Evolutionary conservation across 2,797 vertebrate genomes (phyloP).

Genomic region (Cuculus canorus): DNA sequence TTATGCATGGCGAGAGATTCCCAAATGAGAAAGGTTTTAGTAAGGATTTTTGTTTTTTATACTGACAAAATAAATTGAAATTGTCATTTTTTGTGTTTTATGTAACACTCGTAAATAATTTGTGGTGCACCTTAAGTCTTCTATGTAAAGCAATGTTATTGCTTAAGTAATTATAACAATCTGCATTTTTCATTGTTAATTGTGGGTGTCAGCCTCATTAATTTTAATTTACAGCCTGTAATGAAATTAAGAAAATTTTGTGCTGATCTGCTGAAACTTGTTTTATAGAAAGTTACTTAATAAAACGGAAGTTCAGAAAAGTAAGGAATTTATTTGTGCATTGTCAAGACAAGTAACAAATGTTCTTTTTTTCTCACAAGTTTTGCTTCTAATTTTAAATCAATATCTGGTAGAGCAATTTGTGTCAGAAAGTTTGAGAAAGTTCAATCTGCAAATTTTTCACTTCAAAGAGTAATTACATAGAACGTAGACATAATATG

Average conservation of each 20-base stretch:
- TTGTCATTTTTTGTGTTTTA: conserved; percentile 99
- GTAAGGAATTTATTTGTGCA: conserved; percentile 64
- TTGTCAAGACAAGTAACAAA: conserved; percentile 55
- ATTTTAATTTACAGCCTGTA: conserved; percentile 99
- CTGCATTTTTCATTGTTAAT: conserved; percentile 99
- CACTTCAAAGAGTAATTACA: conserved; percentile 48
- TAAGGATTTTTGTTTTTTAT: conserved; percentile 96
- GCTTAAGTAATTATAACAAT: conserved; percentile 99
- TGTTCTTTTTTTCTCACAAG: conserved; percentile 26
- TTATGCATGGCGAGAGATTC: conserved; percentile 99
- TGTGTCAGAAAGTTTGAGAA: conserved; percentile 55
- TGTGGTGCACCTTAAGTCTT: conserved; percentile 95
- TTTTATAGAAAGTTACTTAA: conserved; percentile 83
- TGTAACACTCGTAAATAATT: conserved; percentile 95
- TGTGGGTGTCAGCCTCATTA: conserved; percentile 99
- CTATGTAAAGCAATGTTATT: conserved; percentile 98
- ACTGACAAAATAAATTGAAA: conserved; percentile 99
- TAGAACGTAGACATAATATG: conserved; percentile 36
- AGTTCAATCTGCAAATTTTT: conserved; percentile 55
- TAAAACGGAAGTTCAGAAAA: conserved; percentile 79
- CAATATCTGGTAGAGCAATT: conserved; percentile 30
- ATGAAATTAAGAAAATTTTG: conserved; percentile 99
- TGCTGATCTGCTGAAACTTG: conserved; percentile 99
- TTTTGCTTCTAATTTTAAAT: conserved; percentile 60
- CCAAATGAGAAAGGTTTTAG: conserved; percentile 99